A percentile compares a stretch with the other conserved stretches of the same genome.
These are phyloP conservation scores for Drosophila gunungcola DNA, from an alignment of 1,140 invertebrate species.

Conservation along the genomic window DNA sequence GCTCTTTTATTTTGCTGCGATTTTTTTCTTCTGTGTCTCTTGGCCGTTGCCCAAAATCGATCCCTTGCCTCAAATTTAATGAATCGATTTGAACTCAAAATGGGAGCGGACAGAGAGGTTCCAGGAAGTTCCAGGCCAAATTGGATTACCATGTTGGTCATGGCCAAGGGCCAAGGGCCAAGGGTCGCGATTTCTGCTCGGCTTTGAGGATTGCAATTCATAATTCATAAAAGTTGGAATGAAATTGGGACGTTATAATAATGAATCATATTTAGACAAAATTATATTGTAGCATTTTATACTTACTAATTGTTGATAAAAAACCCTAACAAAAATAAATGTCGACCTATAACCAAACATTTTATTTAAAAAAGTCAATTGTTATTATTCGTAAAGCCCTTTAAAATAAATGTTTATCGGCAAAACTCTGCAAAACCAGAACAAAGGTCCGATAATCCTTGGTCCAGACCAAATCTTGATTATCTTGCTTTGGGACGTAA, in stretches of 20 bases:
- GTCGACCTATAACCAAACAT: too few species aligned
- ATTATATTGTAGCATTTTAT: too few species aligned
- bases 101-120: constrained; percentile 51
- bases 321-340: too few species aligned
- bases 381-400: neutral
- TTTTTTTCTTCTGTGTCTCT: constrained; percentile 39
- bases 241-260: neutral
- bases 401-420: neutral
- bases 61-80: constrained; percentile 67
- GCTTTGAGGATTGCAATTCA: neutral
- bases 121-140: constrained; percentile 66
- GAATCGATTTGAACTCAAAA: constrained; percentile 76
- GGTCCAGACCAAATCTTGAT: constrained; percentile 14
- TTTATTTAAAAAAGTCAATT: too few species aligned
- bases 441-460: neutral
- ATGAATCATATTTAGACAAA: too few species aligned
- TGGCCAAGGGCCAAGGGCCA: constrained; percentile 28
- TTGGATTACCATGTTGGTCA: constrained; percentile 74
- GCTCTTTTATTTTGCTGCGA: constrained; percentile 43
- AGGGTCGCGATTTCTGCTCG: constrained; percentile 11
- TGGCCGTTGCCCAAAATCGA: constrained; percentile 57
- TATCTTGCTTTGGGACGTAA: constrained; percentile 24
- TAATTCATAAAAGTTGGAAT: constrained; percentile 1
- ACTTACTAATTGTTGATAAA: too few species aligned
- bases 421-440: neutral